Evolutionary conservation across 92 coral and sea anemone genomes (phyloP), one percentile per base, ranked within the genome.

Genomic region (Parazoanthus atlanticus): DNA sequence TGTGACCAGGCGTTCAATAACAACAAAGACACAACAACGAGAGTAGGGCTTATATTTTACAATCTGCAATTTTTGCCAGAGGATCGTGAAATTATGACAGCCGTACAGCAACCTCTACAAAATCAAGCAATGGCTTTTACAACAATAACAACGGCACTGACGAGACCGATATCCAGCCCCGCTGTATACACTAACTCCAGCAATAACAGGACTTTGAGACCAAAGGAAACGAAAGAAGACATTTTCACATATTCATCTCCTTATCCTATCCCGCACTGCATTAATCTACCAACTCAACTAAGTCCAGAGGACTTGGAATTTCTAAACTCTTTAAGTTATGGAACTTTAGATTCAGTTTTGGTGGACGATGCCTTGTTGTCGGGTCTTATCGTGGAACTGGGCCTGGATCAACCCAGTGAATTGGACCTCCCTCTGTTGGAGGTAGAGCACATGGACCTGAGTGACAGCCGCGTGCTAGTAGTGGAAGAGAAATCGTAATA

Each of bases 231-330:
- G 19, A 65, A 65, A 82, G 86, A 84, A 49, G 87, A 84, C 28
- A 84, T 84, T 84, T 84, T 84, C 76, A 46, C 87, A 43, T 84
- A 71, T 69, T 67, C 87, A 43, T 84, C 87, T 0, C 58, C 77
- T 26, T 84, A 84, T 84, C 87, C 87, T 40, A 70, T 84, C 33
- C 87, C 87, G 6, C 87, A 84, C 64, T 84, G 87, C 40, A 84
- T 84, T 38, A 84, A 84, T 49, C 76, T 84, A 17, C 87, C 87
- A 43, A 70, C 87, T 23, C 87, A 84, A 29, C 64, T 84, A 34
- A 84, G 87, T 25, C 87, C 87, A 69, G 87, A 84, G 65, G 87
- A 84, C 16, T 70, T 84, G 23, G 87, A 84, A 49, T 84, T 84
- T 47, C 32, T 84, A 17, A 70, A 71, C 41, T 84, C 87, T 30